Evolutionary conservation across 2,113 vertebrate genomes (phyloP).

Genomic region (Isurus oxyrinchus): DNA sequence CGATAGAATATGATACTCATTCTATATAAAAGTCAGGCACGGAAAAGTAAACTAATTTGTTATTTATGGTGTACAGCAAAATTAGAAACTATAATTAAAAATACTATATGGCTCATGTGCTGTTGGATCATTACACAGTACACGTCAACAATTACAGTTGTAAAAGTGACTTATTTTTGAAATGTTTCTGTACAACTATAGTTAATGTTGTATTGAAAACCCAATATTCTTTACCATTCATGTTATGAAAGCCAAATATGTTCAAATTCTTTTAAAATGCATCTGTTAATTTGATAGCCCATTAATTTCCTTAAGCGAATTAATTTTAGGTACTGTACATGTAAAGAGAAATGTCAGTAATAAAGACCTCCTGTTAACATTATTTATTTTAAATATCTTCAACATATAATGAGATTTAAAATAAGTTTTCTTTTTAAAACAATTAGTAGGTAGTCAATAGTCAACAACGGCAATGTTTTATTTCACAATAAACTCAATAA

Average conservation of each 20-base stretch:
- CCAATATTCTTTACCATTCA: neutral
- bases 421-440: neutral
- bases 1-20: neutral
- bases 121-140: neutral
- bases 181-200: neutral
- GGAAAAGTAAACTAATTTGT: slow-evolving; percentile 11
- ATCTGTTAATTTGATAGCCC: neutral
- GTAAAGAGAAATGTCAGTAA: neutral
- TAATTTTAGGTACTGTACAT: neutral
- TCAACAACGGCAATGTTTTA: neutral
- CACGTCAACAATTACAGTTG: neutral
- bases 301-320: neutral
- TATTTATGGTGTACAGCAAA: neutral
- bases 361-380: neutral
- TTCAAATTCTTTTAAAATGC: neutral
- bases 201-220: neutral
- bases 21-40: slow-evolving; percentile 12
- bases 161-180: neutral
- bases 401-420: neutral
- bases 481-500: neutral
- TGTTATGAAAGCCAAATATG: neutral
- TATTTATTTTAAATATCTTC: slow-evolving; percentile 3
- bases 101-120: neutral
- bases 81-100: slow-evolving; percentile 7
- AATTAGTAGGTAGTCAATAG: neutral